These are phyloP conservation scores for Hedya salicella DNA, from an alignment of 2,888 invertebrate species.

Conservation along the genomic window DNA sequence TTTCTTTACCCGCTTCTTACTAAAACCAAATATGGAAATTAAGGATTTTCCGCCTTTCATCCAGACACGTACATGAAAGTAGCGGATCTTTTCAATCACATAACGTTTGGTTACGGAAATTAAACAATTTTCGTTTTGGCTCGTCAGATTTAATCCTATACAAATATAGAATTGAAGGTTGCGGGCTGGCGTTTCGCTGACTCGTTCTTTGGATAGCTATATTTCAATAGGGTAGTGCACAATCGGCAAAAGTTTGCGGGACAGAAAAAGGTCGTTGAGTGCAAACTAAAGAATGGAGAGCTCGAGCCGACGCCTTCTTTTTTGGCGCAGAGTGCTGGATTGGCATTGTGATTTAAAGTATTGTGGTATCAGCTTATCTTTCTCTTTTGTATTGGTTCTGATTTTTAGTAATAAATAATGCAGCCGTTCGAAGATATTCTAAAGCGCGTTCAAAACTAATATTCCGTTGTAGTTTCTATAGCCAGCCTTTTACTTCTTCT, in stretches of 20 bases:
- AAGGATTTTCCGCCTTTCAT: conserved; percentile 25
- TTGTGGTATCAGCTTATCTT: conserved; percentile 27
- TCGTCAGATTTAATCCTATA: conserved; percentile 28
- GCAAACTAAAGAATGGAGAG: conserved; percentile 42
- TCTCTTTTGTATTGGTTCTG: not conserved
- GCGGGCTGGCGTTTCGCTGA: conserved; percentile 24
- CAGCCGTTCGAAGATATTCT: not conserved
- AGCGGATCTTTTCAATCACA: conserved; percentile 2
- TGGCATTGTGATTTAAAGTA: conserved; percentile 33
- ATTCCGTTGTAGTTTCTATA: too few relatives aligned
- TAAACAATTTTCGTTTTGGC: conserved; percentile 17
- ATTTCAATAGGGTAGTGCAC: conserved; percentile 35
- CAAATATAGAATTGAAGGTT: conserved; percentile 17
- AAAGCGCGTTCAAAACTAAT: not conserved
- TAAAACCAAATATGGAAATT: conserved; percentile 25
- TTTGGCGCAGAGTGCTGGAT: conserved; percentile 33
- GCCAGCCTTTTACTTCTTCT: too few relatives aligned
- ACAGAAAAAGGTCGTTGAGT: conserved; percentile 40
- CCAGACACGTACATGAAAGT: conserved; percentile 9
- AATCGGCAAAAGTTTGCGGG: conserved; percentile 41
- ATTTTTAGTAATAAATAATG: not conserved
- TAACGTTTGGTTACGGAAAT: not conserved
- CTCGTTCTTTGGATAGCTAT: conserved; percentile 30
- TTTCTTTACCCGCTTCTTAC: conserved; percentile 18
- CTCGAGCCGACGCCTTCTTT: conserved; percentile 20